Percentiles rank a stretch among this genome's conserved stretches.
phyloP scores from a whole-genome alignment of 1,140 invertebrate species.

The Diachasmimorpha longicaudata region DNA sequence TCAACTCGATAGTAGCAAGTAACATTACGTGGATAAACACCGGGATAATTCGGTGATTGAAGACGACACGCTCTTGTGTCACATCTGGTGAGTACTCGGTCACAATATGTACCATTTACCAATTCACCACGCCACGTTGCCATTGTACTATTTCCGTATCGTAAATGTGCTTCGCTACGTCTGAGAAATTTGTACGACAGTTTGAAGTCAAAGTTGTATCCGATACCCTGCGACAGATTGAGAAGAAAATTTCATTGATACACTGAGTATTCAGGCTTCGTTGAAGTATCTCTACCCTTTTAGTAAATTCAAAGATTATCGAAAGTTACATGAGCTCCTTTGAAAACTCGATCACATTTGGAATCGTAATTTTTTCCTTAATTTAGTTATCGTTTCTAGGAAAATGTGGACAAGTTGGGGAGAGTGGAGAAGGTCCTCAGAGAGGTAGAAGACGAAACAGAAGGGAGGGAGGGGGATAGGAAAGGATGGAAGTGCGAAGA shows the following conservation, averaged over 20 bases:
- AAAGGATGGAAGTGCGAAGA: too few species aligned
- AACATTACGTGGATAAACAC: slow-evolving; percentile 83
- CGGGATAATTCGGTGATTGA: slow-evolving; percentile 86
- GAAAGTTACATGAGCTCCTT: too few species aligned
- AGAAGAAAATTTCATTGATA: not conserved
- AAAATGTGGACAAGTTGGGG: too few species aligned
- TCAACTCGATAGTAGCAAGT: slow-evolving; percentile 81
- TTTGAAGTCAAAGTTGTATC: slow-evolving; percentile 84
- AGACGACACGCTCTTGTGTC: slow-evolving; percentile 70
- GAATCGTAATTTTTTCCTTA: too few species aligned
- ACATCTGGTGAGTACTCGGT: slow-evolving; percentile 73
- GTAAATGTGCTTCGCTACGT: slow-evolving; percentile 74
- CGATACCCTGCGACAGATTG: slow-evolving; percentile 67
- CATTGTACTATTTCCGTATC: slow-evolving; percentile 77
- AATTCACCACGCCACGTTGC: slow-evolving; percentile 74
- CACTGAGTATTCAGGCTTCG: not conserved
- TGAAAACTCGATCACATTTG: too few species aligned
- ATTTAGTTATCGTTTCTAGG: too few species aligned
- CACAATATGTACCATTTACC: slow-evolving; percentile 77
- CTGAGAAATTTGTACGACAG: slow-evolving; percentile 82
- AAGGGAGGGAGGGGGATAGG: too few species aligned
- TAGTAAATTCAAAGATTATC: too few species aligned
- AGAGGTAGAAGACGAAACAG: too few species aligned
- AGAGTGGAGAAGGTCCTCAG: too few species aligned
- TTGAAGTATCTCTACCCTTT: too few species aligned